phyloP scores from a whole-genome alignment of 92 coral and sea anemone genomes.

The Micromussa lordhowensis region DNA sequence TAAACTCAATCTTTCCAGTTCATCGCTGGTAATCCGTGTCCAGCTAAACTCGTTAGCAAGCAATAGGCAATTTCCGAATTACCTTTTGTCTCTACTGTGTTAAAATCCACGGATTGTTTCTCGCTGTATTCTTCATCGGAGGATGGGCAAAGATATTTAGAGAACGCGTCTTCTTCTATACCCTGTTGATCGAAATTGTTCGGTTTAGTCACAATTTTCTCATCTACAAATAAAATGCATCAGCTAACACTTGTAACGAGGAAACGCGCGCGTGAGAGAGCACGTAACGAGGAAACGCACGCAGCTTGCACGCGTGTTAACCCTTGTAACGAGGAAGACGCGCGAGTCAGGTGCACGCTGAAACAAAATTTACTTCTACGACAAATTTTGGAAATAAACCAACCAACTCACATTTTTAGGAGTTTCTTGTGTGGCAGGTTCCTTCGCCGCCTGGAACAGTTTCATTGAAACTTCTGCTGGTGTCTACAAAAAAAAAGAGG shows the following conservation, averaged over 20 bases:
- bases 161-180: slow-evolving; percentile 15
- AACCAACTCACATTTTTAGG: slow-evolving; percentile 10
- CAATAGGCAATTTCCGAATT: too few relatives aligned
- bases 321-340: neutral
- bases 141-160: slow-evolving; percentile 62
- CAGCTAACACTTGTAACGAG: neutral
- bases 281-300: too few relatives aligned
- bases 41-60: too few relatives aligned
- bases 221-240: neutral
- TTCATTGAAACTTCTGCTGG: slow-evolving; percentile 41
- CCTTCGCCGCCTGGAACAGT: slow-evolving; percentile 25
- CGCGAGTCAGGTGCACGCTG: too few relatives aligned
- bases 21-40: too few relatives aligned
- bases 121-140: slow-evolving; percentile 49
- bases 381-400: neutral
- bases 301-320: too few relatives aligned
- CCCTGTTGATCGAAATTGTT: slow-evolving; percentile 4
- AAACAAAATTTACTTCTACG: neutral
- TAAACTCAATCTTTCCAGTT: too few relatives aligned
- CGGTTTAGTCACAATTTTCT: neutral
- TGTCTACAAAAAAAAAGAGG: neutral
- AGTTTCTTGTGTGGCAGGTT: neutral
- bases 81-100: too few relatives aligned
- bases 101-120: neutral
- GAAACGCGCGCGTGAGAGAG: too few relatives aligned